Evolutionary conservation across 2,888 invertebrate species (phyloP).

Genomic region (Tenthredo distinguenda): DNA sequence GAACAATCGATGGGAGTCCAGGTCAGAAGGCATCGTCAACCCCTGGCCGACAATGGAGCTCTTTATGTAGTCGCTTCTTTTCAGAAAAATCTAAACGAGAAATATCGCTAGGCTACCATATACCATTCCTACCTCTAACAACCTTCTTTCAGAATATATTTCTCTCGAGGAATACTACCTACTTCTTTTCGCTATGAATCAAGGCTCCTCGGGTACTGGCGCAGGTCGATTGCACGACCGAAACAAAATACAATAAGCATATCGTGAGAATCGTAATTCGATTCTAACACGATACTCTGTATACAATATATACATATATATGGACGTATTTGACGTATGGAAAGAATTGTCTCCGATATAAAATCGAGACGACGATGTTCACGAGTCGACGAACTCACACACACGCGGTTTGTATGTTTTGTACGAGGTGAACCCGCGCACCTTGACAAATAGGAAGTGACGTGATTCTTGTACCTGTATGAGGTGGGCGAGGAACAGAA

Average conservation of each 20-base stretch:
- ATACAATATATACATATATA: not conserved
- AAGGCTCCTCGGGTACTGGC: not conserved
- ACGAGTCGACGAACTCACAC: conserved; percentile 11
- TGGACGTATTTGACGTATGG: not conserved
- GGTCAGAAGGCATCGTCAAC: conserved; percentile 46
- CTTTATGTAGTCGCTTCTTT: conserved; percentile 8
- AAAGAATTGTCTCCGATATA: not conserved
- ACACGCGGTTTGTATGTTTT: not conserved
- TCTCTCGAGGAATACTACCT: not conserved
- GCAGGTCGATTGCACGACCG: conserved; percentile 44
- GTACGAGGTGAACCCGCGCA: not conserved
- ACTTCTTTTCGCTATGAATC: not conserved
- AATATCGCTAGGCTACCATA: conserved; percentile 3
- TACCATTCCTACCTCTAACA: not conserved
- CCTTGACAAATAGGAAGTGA: not conserved
- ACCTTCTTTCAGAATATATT: not conserved
- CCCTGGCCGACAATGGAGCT: conserved; percentile 31
- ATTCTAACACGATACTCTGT: conserved; percentile 38
- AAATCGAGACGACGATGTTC: not conserved
- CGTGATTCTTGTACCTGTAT: conserved; percentile 72
- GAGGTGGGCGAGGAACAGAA: conserved; percentile 77
- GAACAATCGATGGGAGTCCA: conserved; percentile 28
- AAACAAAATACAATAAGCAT: conserved; percentile 44
- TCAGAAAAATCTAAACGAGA: not conserved
- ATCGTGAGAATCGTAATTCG: conserved; percentile 40